phyloP scores from a whole-genome alignment of 2,888 invertebrate genomes.

The Lasioglossum figueresi region DNA sequence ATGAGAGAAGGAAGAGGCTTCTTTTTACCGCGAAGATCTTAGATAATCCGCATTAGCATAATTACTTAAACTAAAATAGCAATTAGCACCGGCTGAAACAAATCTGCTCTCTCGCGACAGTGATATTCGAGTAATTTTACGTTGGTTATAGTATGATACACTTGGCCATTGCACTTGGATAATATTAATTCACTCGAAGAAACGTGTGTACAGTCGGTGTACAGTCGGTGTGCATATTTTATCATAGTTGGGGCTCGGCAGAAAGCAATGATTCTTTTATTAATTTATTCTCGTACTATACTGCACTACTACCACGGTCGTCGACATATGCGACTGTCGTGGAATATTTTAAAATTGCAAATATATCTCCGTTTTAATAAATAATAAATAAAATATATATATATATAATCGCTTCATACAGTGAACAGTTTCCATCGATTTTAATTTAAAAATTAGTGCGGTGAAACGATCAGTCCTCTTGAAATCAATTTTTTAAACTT shows the following conservation, averaged over 20 bases:
- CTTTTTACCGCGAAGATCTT: slow-evolving; percentile 26
- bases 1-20: slow-evolving; percentile 24
- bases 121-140: background rate
- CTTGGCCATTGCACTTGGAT: slow-evolving; percentile 1
- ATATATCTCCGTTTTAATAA: background rate
- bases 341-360: background rate
- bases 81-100: slow-evolving; percentile 28
- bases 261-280: background rate
- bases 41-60: slow-evolving; percentile 20
- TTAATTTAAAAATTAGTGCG: background rate
- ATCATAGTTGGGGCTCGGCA: background rate
- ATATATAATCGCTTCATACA: background rate
- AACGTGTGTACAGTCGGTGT: too few relatives aligned
- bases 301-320: background rate
- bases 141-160: background rate
- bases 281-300: background rate
- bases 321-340: background rate
- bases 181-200: background rate
- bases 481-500: background rate
- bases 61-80: slow-evolving; percentile 15
- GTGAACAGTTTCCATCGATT: background rate
- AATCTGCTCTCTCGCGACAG: background rate
- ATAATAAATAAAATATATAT: background rate
- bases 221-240: background rate
- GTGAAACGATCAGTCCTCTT: background rate